Base-by-base conservation (phyloP, 2,113 vertebrate species). In the Aleadryas rufinucha region DNA sequence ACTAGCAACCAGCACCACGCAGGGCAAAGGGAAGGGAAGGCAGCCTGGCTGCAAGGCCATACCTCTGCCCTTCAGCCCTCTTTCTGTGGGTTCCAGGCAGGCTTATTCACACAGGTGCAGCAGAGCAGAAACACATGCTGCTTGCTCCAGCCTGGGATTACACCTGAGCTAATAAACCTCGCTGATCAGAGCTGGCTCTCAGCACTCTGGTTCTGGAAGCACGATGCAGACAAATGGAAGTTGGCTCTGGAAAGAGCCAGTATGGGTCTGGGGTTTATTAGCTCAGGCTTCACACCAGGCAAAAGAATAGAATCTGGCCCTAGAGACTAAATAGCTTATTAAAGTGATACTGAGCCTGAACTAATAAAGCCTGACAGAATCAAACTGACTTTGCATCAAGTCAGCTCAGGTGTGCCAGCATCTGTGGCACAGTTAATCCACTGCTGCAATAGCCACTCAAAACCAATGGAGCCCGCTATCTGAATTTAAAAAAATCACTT, bases 91-190 rank as follows among this genome's bases (percentile, higher is more conserved):
- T 11, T 54, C 66, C 57, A 71, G 49, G 31, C 88, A 86, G 39
- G 30, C 69, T 78, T 37, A 95, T 31, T 59, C 80, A 89, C 80
- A 75, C 94, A 95, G 86, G 91, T 89, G 91, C 86, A 89, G 86
- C 80, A 87, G 45, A 94, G 19, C 72, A 94, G 64, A 95, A 95
- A 90, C 93, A 95, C 60, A 63, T 52, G 91, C 66, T 78, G 83
- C 91, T 77, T 66, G 64, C 13, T 87, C 47, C 68, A 81, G 89
- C 35, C 90, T 16, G 44, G 52, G 54, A 59, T 87, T 78, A 93
- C 93, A 97, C 95, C 96, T 95, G 94, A 94, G 95, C 89, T 96
- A 95, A 95, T 89, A 95, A 87, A 76, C 77, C 35, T 53, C 2
- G 0, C 50, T 84, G 94, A 93, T 93, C 91, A 95, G 96, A 93